phyloP scores from a whole-genome alignment of 37 sponge, comb jelly and placozoan genomes.

The Trichoplax adhaerens region DNA sequence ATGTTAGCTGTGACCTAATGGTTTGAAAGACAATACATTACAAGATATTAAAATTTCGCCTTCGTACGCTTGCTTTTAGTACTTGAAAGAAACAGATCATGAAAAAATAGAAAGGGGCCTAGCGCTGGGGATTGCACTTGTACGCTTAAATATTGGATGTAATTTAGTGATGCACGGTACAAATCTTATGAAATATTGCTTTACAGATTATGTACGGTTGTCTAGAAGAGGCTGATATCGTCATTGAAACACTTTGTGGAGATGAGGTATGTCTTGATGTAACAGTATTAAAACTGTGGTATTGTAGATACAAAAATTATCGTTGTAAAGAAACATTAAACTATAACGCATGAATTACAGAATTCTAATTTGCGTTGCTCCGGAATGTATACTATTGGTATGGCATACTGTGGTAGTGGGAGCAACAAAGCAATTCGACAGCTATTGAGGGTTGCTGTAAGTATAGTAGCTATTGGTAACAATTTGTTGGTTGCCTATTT shows the following conservation, averaged over 20 bases:
- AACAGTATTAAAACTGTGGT: too few relatives aligned
- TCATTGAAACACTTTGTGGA: slow-evolving; percentile 51
- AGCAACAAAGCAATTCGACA: slow-evolving; percentile 69
- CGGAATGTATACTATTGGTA: slow-evolving; percentile 83
- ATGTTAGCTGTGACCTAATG: background rate
- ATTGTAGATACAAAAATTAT: too few relatives aligned
- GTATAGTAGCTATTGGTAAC: background rate
- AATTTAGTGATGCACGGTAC: too few relatives aligned
- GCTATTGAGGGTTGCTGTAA: slow-evolving; percentile 83
- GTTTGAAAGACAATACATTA: too few relatives aligned
- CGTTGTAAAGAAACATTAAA: too few relatives aligned
- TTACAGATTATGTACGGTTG: slow-evolving; percentile 65
- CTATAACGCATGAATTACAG: background rate
- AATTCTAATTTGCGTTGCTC: slow-evolving; percentile 71
- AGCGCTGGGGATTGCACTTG: slow-evolving; percentile 81
- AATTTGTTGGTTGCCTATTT: background rate
- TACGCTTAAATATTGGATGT: slow-evolving; percentile 8
- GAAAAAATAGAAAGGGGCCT: slow-evolving; percentile 96
- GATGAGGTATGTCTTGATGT: slow-evolving; percentile 33
- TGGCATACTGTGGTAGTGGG: slow-evolving; percentile 95
- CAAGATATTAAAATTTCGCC: too few relatives aligned
- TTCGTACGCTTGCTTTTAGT: slow-evolving; percentile 19
- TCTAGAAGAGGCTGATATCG: slow-evolving; percentile 72
- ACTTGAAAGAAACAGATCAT: slow-evolving; percentile 88
- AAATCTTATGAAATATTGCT: background rate